Evolutionary conservation across 1,140 invertebrate genomes (phyloP).

Genomic region (Drosophila hydei): DNA sequence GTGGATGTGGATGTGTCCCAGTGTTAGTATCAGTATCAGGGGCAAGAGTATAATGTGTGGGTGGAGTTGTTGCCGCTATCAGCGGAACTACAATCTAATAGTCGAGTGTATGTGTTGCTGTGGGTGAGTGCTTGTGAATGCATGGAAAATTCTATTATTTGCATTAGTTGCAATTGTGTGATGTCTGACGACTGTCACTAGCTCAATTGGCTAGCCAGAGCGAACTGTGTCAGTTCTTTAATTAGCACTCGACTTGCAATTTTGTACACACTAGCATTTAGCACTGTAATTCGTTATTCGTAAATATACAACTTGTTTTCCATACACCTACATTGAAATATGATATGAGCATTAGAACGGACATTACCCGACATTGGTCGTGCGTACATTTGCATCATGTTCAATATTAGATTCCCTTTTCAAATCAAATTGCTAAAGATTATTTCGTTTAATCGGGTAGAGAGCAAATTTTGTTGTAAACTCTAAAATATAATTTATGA

Average conservation of each 20-base stretch:
- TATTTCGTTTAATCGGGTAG: too few relatives aligned
- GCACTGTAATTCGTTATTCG: conserved; percentile 19
- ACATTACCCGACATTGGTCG: too few relatives aligned
- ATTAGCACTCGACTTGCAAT: conserved; percentile 55
- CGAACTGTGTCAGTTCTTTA: conserved; percentile 62
- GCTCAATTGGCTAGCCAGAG: conserved; percentile 14
- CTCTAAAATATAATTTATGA: too few relatives aligned
- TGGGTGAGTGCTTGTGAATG: conserved; percentile 7
- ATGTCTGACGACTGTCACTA: conserved; percentile 11
- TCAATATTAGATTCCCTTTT: too few relatives aligned
- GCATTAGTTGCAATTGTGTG: conserved; percentile 49
- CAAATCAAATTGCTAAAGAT: too few relatives aligned
- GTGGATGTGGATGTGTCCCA: background rate
- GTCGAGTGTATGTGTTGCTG: background rate
- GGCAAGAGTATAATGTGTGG: conserved; percentile 2
- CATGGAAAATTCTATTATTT: conserved; percentile 70
- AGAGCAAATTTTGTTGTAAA: too few relatives aligned
- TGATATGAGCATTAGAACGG: background rate
- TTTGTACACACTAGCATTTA: conserved; percentile 35
- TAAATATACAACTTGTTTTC: background rate
- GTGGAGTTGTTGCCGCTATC: conserved; percentile 9
- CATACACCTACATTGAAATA: background rate
- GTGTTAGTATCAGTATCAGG: background rate
- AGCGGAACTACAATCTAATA: conserved; percentile 34
- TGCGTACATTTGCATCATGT: too few relatives aligned